phyloP scores from a whole-genome alignment of 2,113 vertebrate species.

The Erythrolamprus reginae region DNA sequence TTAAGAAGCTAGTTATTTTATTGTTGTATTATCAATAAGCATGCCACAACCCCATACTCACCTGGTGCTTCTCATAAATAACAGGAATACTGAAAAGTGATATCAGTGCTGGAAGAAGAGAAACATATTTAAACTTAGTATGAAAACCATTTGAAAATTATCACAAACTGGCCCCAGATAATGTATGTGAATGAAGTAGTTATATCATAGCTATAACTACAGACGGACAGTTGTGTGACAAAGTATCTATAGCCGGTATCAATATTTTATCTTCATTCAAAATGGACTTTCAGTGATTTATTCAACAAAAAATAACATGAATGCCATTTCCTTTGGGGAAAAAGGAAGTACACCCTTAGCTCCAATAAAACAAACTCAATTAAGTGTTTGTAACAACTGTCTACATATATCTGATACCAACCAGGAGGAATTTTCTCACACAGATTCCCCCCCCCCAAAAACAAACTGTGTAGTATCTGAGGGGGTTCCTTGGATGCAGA shows the following conservation, averaged over 20 bases:
- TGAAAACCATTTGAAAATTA: background rate
- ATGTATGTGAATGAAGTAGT: background rate
- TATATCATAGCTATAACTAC: background rate
- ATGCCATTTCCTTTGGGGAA: background rate
- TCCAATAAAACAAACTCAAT: background rate
- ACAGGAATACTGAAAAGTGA: slow-evolving; percentile 89
- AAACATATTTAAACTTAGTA: background rate
- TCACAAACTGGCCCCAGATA: background rate
- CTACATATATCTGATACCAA: background rate
- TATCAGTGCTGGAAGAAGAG: slow-evolving; percentile 77
- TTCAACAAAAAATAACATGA: background rate
- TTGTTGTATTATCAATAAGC: background rate
- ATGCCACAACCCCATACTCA: slow-evolving; percentile 46
- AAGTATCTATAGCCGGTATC: background rate
- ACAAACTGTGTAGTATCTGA: background rate
- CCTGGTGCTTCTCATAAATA: slow-evolving; percentile 97
- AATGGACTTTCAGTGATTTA: background rate
- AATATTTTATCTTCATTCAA: background rate
- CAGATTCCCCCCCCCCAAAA: no score
- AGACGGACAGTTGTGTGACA: background rate
- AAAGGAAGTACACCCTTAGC: background rate
- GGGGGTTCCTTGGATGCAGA: background rate
- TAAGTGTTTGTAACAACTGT: background rate
- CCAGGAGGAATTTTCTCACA: background rate
- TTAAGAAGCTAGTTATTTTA: background rate